phyloP scores from a whole-genome alignment of 2,888 invertebrate genomes.

The Anorthoa munda region DNA sequence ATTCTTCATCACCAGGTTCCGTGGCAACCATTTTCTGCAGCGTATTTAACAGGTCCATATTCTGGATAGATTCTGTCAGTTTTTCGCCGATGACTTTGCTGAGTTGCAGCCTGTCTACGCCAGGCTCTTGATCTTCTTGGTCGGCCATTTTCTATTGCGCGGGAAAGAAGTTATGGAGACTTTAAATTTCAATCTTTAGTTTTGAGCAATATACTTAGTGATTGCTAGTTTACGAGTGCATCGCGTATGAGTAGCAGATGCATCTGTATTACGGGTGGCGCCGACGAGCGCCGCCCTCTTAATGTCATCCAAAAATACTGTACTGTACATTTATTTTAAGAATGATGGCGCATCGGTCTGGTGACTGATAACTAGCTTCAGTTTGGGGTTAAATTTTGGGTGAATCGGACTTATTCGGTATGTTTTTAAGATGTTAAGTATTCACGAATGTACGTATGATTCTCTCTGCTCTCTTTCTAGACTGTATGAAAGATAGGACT shows the following conservation, averaged over 20 bases:
- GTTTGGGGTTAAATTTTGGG: conserved; percentile 21
- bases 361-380: not conserved
- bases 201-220: not conserved
- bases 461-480: no score
- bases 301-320: conserved; percentile 58
- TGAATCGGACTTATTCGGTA: not conserved
- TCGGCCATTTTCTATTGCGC: conserved; percentile 65
- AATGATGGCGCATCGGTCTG: conserved; percentile 31
- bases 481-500: no score
- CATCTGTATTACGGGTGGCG: conserved; percentile 19
- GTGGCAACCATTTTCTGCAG: conserved; percentile 80
- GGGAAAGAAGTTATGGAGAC: conserved; percentile 31
- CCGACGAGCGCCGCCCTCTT: not conserved
- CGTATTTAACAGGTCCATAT: conserved; percentile 80
- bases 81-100: conserved; percentile 79
- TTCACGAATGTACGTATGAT: not conserved
- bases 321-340: conserved; percentile 48
- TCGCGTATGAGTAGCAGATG: conserved; percentile 1
- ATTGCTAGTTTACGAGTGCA: conserved; percentile 5
- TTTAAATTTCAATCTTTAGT: not conserved
- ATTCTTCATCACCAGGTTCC: conserved; percentile 79
- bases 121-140: conserved; percentile 27
- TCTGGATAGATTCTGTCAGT: conserved; percentile 79
- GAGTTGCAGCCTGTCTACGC: conserved; percentile 67
- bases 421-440: not conserved